Evolutionary conservation across 2,797 vertebrate species (phyloP), one percentile per base, ranked within the genome.

Genomic region (Diplodus puntazzo): DNA sequence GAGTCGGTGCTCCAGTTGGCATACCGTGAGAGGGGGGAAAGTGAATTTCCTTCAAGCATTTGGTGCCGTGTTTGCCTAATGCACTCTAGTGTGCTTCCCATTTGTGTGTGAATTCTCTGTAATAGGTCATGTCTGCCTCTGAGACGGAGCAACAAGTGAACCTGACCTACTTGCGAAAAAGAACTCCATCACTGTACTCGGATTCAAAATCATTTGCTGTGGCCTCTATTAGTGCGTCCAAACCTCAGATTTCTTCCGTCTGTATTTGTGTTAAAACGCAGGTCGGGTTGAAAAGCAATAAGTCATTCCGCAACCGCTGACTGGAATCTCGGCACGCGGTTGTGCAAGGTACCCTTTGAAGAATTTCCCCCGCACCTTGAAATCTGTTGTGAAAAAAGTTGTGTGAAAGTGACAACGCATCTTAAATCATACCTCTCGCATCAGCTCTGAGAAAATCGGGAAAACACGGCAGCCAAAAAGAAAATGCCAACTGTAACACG

Each of bases 291-390:
- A 48, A 46, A 65, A 58, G 0, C 45, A 66, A 54, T 23, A 58
- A 27, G 12, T 23, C 25, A 23, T 75, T 77, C 43, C 75, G 80
- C 63, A 89, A 82, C 23, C 66, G 23, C 13, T 71, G 13, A 69
- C 75, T 50, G 58, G 6, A 85, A 83, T 81, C 52, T 81, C 34
- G 25, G 65, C 54, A 27, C 25, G 20, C 2, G 2, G 46, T 88
- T 90, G 65, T 78, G 82, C 55, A 91, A 91, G 70, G 2, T n/a
- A 18, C 65, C 55, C 45, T 16, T 27, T 14, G 2, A 46, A 64
- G 21, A n/a, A 49, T 73, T 84, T 86, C 34, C 85, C 79, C 57
- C 81, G 89, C 84, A 83, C 80, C 77, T 76, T 77, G 6, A 77
- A 66, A 67, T 63, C 25, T 65, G 18, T 89, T 84, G 50, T 83